Evolutionary conservation across 2,888 invertebrate genomes (phyloP), one percentile per base, ranked within the genome.

Genomic region (Eupithecia inturbata): DNA sequence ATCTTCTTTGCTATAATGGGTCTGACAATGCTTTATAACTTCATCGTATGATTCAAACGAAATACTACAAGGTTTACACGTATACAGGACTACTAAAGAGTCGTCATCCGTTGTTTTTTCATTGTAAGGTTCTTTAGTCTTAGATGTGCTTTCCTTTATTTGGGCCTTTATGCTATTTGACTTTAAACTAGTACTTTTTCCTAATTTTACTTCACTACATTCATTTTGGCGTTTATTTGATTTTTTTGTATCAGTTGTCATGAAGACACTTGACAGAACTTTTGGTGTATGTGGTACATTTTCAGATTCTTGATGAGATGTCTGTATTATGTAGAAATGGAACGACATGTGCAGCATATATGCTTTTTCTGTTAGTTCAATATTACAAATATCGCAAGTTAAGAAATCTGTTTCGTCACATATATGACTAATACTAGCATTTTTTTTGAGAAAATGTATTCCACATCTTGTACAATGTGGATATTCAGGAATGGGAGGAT

Each of bases 1-100:
- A 72, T 77, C 71, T 49, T 79, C 75, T 60, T 73, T 77, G 74
- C 81, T 80, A 71, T 83, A 87, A 81, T 92, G 91, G 33, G 82
- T 80, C 69, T 91, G 92, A 78, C 91, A 91, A 83, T 93, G 93
- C 75, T 88, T 84, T 53, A 92, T 82, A 41, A 87, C 88, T 80
- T 85, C 84, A 77, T 92, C 91, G 78, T 91, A 93, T 16, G 81
- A 79, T 76, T 86, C 82, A 64, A 91, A 75, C 74, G 86, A 81
- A 72, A 87, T 68, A 60, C 79, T 75, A 80, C 92, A 92, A 78
- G 80, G 84, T 76, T 83, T 84, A 81, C 92, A 92, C 45, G 77
- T 83, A 77, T 85, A 92, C 33, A 87, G 69, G 67, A 76, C 66
- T 41, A 68, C 26, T 22, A 73, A 31, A 6, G 33, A 72, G 28